phyloP scores from a whole-genome alignment of 2,888 invertebrate species.

The Drosophila subquinaria region DNA sequence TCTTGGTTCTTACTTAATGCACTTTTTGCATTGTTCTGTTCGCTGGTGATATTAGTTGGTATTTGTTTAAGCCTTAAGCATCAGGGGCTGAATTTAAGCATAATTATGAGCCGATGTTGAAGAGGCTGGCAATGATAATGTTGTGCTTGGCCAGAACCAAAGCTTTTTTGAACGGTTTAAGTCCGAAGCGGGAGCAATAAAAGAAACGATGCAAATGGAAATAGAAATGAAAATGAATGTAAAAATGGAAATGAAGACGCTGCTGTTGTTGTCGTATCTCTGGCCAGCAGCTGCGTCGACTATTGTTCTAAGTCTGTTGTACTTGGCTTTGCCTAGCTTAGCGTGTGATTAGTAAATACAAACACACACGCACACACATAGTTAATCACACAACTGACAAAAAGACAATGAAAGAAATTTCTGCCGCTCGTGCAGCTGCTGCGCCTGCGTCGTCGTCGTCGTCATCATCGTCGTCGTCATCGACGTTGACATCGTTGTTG shows the following conservation, averaged over 20 bases:
- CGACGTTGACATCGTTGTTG: constrained; percentile 8
- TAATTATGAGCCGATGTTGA: constrained; percentile 15
- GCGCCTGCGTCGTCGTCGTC: constrained; percentile 31
- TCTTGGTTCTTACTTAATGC: constrained; percentile 14
- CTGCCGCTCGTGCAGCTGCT: constrained; percentile 23
- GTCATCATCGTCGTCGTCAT: constrained; percentile 35
- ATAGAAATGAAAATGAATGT: not conserved
- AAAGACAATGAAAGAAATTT: constrained; percentile 39
- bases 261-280: not conserved
- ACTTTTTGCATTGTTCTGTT: constrained; percentile 33
- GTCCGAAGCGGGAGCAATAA: not conserved
- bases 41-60: constrained; percentile 1
- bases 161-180: constrained; percentile 7
- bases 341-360: constrained; percentile 53
- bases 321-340: constrained; percentile 43
- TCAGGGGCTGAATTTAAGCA: constrained; percentile 6
- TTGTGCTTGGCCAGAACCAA: not conserved
- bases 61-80: constrained; percentile 7
- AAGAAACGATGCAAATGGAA: not conserved
- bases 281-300: constrained; percentile 34
- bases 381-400: constrained; percentile 13
- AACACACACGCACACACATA: constrained; percentile 19
- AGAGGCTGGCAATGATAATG: constrained; percentile 7
- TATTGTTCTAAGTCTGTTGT: constrained; percentile 54
- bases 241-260: not conserved